Evolutionary conservation across 2,888 invertebrate genomes (phyloP).

Genomic region (Pollenia angustigena): DNA sequence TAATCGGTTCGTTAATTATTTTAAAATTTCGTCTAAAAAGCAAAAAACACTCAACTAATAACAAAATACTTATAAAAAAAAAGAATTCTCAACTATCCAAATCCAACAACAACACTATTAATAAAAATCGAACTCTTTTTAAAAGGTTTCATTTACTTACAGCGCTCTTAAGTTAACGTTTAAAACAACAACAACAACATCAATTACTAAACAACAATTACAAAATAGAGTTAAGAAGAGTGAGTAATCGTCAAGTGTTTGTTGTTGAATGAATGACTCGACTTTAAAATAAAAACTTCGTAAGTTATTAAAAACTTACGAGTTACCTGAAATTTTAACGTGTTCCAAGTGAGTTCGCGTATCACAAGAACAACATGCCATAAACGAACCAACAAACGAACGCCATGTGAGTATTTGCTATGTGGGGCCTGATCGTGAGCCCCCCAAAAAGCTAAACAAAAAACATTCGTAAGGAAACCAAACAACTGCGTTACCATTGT

Average conservation of each 20-base stretch:
- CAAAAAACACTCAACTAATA: slow-evolving; percentile 15
- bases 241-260: slow-evolving; percentile 27
- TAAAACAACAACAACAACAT: background rate
- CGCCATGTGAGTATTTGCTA: slow-evolving; percentile 22
- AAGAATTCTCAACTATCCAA: slow-evolving; percentile 14
- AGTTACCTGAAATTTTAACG: slow-evolving; percentile 55
- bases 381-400: slow-evolving; percentile 30
- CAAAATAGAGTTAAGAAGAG: background rate
- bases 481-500: slow-evolving; percentile 50
- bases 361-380: slow-evolving; percentile 18
- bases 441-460: slow-evolving; percentile 23
- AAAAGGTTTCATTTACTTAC: slow-evolving; percentile 44
- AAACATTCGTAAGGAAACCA: slow-evolving; percentile 18
- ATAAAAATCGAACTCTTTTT: slow-evolving; percentile 19
- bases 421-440: slow-evolving; percentile 32
- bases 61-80: background rate
- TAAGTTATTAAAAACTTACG: slow-evolving; percentile 13
- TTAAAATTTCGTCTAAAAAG: slow-evolving; percentile 50
- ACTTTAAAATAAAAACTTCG: background rate
- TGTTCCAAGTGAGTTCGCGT: background rate
- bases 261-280: slow-evolving; percentile 18
- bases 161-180: slow-evolving; percentile 33
- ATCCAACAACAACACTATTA: slow-evolving; percentile 16
- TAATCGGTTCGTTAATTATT: slow-evolving; percentile 55
- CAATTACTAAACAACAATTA: slow-evolving; percentile 5